These are phyloP conservation scores for Mayetiola destructor DNA, from an alignment of 2,888 invertebrate genomes.

Conservation along the genomic window DNA sequence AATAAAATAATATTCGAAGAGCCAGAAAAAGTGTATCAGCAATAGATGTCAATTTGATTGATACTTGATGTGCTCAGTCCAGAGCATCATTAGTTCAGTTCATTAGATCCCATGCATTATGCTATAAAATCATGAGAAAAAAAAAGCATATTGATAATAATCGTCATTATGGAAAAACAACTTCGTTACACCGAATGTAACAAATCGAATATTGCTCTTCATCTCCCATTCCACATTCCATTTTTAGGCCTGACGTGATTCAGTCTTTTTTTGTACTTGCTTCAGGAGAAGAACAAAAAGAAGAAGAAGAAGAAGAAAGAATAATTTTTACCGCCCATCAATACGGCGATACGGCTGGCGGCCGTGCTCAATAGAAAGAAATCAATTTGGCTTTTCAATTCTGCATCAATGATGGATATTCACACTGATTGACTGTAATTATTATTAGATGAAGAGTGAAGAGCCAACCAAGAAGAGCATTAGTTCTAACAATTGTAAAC, in stretches of 20 bases:
- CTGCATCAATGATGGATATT: too few species aligned
- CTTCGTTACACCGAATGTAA: not conserved
- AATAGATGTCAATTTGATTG: constrained; percentile 17
- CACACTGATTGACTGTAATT: too few species aligned
- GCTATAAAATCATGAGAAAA: not conserved
- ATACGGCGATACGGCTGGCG: too few species aligned
- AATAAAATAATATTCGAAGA: not conserved
- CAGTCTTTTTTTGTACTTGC: not conserved
- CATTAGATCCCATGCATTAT: not conserved
- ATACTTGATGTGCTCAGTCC: too few species aligned
- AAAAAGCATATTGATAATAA: not conserved
- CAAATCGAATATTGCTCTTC: constrained; percentile 3
- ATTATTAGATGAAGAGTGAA: too few species aligned
- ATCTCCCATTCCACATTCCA: too few species aligned
- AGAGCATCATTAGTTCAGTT: not conserved
- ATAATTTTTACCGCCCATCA: too few species aligned
- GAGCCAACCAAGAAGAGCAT: too few species aligned
- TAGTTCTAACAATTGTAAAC: too few species aligned
- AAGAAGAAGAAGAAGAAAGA: too few species aligned
- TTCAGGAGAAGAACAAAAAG: not conserved
- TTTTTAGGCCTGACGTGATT: too few species aligned
- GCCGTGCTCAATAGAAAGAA: constrained; percentile 8
- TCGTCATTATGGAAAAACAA: not conserved
- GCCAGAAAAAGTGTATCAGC: not conserved
- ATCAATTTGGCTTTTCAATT: too few species aligned